phyloP scores from a whole-genome alignment of 2,888 invertebrate species.

The Sepiola atlantica region DNA sequence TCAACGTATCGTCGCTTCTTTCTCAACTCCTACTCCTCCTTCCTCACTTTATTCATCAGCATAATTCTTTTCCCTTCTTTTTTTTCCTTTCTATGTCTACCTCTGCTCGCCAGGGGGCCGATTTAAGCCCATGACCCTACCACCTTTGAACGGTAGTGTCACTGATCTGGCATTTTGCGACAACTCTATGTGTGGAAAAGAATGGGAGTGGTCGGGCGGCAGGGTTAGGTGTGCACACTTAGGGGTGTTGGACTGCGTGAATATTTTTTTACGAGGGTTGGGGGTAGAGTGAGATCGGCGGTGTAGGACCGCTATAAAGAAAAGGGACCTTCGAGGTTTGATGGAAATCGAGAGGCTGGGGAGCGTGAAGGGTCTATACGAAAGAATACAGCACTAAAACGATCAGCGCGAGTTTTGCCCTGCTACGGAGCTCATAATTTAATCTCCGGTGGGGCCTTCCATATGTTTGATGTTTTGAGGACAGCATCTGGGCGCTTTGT shows the following conservation, averaged over 20 bases:
- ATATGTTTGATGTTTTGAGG: not conserved
- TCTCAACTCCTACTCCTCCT: not conserved
- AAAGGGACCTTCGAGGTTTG: not conserved
- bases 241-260: constrained; percentile 11
- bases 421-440: not conserved
- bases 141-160: not conserved
- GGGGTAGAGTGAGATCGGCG: not conserved
- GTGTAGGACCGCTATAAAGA: not conserved
- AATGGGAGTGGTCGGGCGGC: not conserved
- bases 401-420: not conserved
- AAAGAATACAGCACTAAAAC: not conserved
- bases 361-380: not conserved
- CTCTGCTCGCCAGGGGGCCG: not conserved
- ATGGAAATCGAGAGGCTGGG: not conserved
- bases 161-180: not conserved
- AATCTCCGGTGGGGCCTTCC: not conserved
- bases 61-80: not conserved
- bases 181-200: not conserved
- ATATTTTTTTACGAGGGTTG: not conserved
- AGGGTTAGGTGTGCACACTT: not conserved
- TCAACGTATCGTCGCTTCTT: not conserved
- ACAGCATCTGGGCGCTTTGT: not conserved
- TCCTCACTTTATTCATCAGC: not conserved
- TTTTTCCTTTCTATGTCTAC: not conserved
- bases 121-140: constrained; percentile 13